Percentiles rank a stretch among this genome's conserved stretches.
These are phyloP conservation scores for Drosophila siamana DNA, from an alignment of 2,888 invertebrate genomes.

Conservation along the genomic window DNA sequence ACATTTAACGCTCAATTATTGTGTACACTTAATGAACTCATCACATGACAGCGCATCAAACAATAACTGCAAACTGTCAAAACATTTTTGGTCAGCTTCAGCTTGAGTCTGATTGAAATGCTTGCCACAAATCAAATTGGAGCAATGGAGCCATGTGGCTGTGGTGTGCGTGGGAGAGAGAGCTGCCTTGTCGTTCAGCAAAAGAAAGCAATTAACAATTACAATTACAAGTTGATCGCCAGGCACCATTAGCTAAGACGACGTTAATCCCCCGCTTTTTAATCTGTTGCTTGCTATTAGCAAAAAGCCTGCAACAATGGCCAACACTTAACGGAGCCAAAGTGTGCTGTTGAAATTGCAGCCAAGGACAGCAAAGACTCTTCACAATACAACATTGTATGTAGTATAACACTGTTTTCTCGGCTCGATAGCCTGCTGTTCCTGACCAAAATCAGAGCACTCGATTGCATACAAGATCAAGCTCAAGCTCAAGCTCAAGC, in stretches of 20 bases:
- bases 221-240: constrained; percentile 54
- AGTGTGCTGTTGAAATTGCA: not conserved
- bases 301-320: constrained; percentile 25
- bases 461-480: constrained; percentile 1
- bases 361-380: not conserved
- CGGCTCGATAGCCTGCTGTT: not conserved
- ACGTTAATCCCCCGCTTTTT: constrained; percentile 70
- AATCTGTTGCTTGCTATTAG: constrained; percentile 48
- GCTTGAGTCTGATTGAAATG: constrained; percentile 36
- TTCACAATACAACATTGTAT: too few species aligned
- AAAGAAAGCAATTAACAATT: constrained; percentile 79
- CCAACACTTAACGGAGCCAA: constrained; percentile 2
- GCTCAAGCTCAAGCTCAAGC: not conserved
- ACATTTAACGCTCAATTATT: constrained; percentile 81
- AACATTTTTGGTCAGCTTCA: constrained; percentile 66
- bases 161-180: constrained; percentile 61
- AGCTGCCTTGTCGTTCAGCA: constrained; percentile 28
- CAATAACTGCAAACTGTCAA: constrained; percentile 82
- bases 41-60: constrained; percentile 82
- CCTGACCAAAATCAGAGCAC: constrained; percentile 5
- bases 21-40: constrained; percentile 82
- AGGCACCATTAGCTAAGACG: constrained; percentile 75
- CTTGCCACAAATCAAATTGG: constrained; percentile 71
- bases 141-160: constrained; percentile 46
- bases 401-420: not conserved